A percentile compares a stretch with the other conserved stretches of the same genome.
Evolutionary conservation across 2,888 invertebrate species (phyloP).

Genomic region (Dioctria rufipes): DNA sequence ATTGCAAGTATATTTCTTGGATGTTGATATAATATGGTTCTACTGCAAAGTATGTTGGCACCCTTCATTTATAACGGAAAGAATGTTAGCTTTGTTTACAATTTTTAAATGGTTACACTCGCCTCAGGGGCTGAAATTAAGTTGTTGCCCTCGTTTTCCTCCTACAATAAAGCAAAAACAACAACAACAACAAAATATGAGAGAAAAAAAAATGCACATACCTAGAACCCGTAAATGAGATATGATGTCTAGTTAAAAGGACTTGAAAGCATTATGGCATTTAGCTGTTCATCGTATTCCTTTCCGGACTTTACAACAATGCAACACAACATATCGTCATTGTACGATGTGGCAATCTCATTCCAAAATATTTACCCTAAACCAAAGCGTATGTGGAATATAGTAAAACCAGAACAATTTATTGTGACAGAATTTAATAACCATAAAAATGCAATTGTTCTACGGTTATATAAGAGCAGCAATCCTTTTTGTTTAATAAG

Average conservation of each 20-base stretch:
- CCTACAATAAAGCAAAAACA: constrained; percentile 15
- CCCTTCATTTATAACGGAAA: background rate
- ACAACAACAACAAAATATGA: constrained; percentile 18
- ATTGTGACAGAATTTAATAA: constrained; percentile 48
- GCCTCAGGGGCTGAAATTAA: constrained; percentile 47
- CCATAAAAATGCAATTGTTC: constrained; percentile 40
- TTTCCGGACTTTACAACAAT: background rate
- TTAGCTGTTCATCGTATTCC: constrained; percentile 32
- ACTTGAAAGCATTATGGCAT: constrained; percentile 35
- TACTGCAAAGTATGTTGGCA: background rate
- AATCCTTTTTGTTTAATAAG: background rate
- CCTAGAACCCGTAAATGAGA: constrained; percentile 23
- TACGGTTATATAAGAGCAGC: background rate
- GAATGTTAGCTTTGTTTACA: constrained; percentile 42
- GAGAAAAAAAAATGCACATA: background rate
- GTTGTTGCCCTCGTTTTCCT: constrained; percentile 52
- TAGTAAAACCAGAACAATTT: constrained; percentile 48
- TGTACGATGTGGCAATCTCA: constrained; percentile 16
- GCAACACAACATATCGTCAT: background rate
- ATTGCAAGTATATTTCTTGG: constrained; percentile 10
- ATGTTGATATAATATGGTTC: background rate
- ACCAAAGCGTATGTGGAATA: constrained; percentile 21
- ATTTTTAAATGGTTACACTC: constrained; percentile 51
- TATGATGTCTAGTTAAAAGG: constrained; percentile 30
- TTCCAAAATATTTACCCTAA: background rate